Evolutionary conservation across 2,888 invertebrate species (phyloP), one percentile per base, ranked within the genome.

Genomic region (Mythimna albipuncta): DNA sequence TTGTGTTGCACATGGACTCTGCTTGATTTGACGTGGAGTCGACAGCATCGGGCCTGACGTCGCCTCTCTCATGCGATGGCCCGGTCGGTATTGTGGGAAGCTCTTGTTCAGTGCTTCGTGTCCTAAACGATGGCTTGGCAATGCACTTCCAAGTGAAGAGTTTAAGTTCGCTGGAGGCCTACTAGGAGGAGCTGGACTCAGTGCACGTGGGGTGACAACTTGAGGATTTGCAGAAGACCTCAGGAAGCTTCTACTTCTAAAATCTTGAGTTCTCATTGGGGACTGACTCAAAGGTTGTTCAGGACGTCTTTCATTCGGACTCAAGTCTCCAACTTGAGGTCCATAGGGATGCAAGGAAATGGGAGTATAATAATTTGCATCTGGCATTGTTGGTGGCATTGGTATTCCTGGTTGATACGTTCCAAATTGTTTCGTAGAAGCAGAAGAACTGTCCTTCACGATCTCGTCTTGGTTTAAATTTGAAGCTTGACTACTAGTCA

Each of bases 21-120:
- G 81, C 1, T 10, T 64, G 13, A 81, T 65, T 58, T 76, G 81
- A 9, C 77, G 80, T 6, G 77, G 79, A 6, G 76, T 84, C 16
- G 57, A 19, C 7, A 10, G 47, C 66, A 67, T 54, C 2, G 41
- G 35, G 21, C 69, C 67, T 57, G 82, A 72, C 10, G n/a, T 52
- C 19, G 26, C 41, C 35, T 57, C 66, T 4, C 69, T 66, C 32
- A 32, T 57, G 13, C 11, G 9, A 21, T 11, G 44, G 1, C 16
- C 19, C n/a, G 55, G 47, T 32, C 47, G 71, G 16, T 21, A 44
- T 13, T 64, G 69, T 41, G 47, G 44, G 19, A 58, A 69, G 11
- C 26, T 64, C 54, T 19, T 62, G 62, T 35, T 63, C 11, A 70
- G 55, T 26, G 32, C 2, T 44, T 55, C 61, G 7, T 61, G 52